Conservation (phyloP, 2,797 vertebrate species). For the Chelidonichthys spinosus region DNA sequence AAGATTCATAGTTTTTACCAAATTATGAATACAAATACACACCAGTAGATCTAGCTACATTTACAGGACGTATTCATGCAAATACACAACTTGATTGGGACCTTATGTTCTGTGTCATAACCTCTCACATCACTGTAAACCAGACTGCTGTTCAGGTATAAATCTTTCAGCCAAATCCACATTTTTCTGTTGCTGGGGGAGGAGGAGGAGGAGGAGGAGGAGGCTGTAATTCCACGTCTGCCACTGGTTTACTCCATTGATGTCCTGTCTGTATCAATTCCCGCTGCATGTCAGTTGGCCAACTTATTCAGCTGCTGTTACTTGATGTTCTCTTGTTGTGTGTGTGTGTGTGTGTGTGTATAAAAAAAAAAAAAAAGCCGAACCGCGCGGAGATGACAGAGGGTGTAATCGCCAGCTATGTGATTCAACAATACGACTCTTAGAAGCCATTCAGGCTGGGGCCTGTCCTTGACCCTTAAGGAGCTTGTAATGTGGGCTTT, state of each 20-base stretch:
- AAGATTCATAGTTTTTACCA: not conserved
- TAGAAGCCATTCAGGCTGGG: slow-evolving; percentile 84
- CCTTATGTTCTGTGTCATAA: slow-evolving; percentile 31
- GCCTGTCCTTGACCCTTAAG: slow-evolving; percentile 90
- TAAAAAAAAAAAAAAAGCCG: slow-evolving; percentile 65
- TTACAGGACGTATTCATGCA: not conserved
- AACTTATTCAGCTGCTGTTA: slow-evolving; percentile 72
- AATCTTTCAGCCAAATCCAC: slow-evolving; percentile 67
- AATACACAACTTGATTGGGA: slow-evolving; percentile 25
- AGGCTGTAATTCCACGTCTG: slow-evolving; percentile 68
- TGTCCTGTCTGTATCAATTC: slow-evolving; percentile 81
- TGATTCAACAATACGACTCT: slow-evolving; percentile 86
- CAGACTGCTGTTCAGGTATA: slow-evolving; percentile 63
- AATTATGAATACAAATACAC: not conserved
- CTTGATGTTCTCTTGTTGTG: slow-evolving; percentile 74
- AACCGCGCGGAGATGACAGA: slow-evolving; percentile 85
- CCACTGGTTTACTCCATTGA: slow-evolving; percentile 63
- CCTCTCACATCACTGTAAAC: slow-evolving; percentile 32
- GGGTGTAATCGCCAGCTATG: slow-evolving; percentile 88
- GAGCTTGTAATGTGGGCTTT: slow-evolving; percentile 89
- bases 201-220: slow-evolving; percentile 7
- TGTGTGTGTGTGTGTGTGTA: not conserved
- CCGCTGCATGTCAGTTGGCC: slow-evolving; percentile 76
- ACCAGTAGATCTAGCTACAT: not conserved
- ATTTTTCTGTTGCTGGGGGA: slow-evolving; percentile 19